Evolutionary conservation across 30 jellyfish, hydroid and myxozoan species (phyloP), one percentile per base, ranked within the genome.

Genomic region (Hydractinia echinata): DNA sequence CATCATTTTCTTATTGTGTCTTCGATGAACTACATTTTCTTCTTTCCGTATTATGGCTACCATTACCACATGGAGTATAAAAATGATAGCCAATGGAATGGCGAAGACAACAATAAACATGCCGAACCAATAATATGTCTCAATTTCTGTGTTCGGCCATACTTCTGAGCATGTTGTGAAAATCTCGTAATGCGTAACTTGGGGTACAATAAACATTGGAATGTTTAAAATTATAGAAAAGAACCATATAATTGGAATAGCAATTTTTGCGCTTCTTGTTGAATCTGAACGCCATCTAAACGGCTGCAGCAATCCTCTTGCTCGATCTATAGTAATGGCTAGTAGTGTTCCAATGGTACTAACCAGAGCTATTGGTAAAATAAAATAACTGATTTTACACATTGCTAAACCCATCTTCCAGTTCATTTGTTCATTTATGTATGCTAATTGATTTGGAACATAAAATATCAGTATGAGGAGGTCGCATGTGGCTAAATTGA

Each of bases 401-500:
- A 82, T 66, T 5, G 85, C 72, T 78, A 78, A 81, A 7, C 96
- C 96, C 86, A 88, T 51, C 13, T 77, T 81, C 96, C 96, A 88
- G 48, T 48, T 48, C 81, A 80, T 58, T 44, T 88, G 73, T 4
- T 74, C 72, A 51, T 88, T 80, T 76, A 72, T 61, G 53, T 48
- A 58, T 61, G 85, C 64, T 5, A 88, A 51, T 52, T 88, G 95
- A 4, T 79, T 86, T 39, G 96, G 96, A 4, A 88, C 81, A 66
- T 88, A 88, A 68, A 83, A 56, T 4, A 82, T 0, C 6, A 88
- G 68, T 16, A 88, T 83, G 7, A 88, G 72, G n/a, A 88, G 72
- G 66, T 88, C 96, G 7, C 91, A 74, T 48, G 76, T 53, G 4
- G 96, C 96, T 30, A 88, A 51, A 52, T 88, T 88, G 8, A 88